Base-by-base conservation (phyloP, 2,113 vertebrate species). In the Parus major region DNA sequence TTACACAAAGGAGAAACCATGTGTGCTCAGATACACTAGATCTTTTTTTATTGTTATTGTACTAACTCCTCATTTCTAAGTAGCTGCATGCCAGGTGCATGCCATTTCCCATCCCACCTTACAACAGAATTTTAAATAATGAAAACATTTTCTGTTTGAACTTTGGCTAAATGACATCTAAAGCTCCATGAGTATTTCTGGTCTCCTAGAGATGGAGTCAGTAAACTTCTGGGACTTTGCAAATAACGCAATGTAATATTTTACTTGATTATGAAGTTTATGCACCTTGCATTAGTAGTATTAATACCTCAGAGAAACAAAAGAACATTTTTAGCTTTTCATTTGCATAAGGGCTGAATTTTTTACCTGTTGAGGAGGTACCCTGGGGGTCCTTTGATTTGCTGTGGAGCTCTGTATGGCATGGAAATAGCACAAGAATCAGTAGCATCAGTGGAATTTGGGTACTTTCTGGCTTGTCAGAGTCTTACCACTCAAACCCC, bases 331-430 rank as follows among this genome's bases (percentile, higher is more conserved):
- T 95, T 83, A 95, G 83, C 59, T 95, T 95, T 95, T 97, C 53
- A 75, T 96, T 96, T 96, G 69, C 93, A 95, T 95, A 95, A 95
- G 50, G 84, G 66, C 57, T 97, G 80, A 89, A 94, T 86, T 93
- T 76, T 33, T 79, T 94, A 53, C 82, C 46, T 81, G 87, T 93
- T 88, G 91, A 88, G 93, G 87, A 60, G 76, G 60, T 91, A 70
- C 78, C 92, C 90, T 91, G 64, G 78, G 86, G 90, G 56, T 88
- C 64, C 61, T 89, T 82, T 88, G 61, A 60, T 94, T 88, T 95
- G 75, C 72, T 81, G 33, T 75, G 65, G 47, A 70, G 52, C 60
- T 90, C 82, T 68, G 35, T 22, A 33, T 2, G 22, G 41, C 66
- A 15, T 46, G 69, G 80, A 81, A 96, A 93, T 29, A 92, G 56